Conservation (phyloP, 2,888 invertebrate genomes). For the Drosophila emarginata region DNA sequence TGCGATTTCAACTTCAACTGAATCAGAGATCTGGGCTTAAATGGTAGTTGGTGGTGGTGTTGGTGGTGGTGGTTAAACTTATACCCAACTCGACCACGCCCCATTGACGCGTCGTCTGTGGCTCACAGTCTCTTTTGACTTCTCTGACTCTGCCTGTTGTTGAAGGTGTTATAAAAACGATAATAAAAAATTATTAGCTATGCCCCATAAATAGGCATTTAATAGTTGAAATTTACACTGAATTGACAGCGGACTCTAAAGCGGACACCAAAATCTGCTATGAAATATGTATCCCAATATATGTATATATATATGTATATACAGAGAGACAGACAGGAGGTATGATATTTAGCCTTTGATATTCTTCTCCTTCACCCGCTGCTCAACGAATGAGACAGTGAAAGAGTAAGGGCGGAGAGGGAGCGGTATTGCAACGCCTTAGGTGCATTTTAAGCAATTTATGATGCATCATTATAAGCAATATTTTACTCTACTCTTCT, state of each 20-base stretch:
- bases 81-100: not conserved
- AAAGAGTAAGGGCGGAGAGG: conserved; percentile 17
- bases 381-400: not conserved
- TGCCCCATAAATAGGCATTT: conserved; percentile 77
- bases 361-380: not conserved
- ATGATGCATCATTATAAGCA: conserved; percentile 71
- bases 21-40: conserved; percentile 15
- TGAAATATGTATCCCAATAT: conserved; percentile 31
- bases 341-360: not conserved
- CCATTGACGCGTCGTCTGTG: conserved; percentile 11
- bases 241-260: conserved; percentile 63
- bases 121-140: not conserved
- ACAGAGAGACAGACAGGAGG: not conserved
- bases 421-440: conserved; percentile 43
- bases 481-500: conserved; percentile 60
- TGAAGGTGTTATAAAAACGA: conserved; percentile 74
- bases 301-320: no score
- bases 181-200: conserved; percentile 77
- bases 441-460: conserved; percentile 61
- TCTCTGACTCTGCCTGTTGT: conserved; percentile 8
- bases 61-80: not conserved
- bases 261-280: conserved; percentile 23
- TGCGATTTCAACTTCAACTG: conserved; percentile 1
- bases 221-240: conserved; percentile 77
- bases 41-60: no score